Evolutionary conservation across 2,888 invertebrate genomes (phyloP), one percentile per base, ranked within the genome.

Genomic region (Coenonympha arcania): DNA sequence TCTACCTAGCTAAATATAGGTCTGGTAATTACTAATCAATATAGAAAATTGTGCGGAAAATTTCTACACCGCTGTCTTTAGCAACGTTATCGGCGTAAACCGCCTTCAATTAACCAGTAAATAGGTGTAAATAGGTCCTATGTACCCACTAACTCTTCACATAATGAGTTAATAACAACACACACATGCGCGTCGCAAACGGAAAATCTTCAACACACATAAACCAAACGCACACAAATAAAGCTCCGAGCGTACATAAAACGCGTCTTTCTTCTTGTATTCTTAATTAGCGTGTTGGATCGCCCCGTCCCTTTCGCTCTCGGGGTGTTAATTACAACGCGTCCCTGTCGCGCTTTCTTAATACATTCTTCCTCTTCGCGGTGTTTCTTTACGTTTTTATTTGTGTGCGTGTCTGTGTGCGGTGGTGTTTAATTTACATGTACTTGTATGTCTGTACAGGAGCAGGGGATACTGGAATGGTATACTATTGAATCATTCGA

Each of bases 221-320:
- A 73, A 61, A 68, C 62, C 52, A 52, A 56, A 68, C 76, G 41
- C 72, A 69, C 72, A 78, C 79, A 63, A 57, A 48, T 55, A 65
- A 65, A 58, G 75, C 85, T 13, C 84, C 64, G 58, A 62, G 64
- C 68, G 86, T 80, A 84, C 77, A 81, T 85, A 83, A 80, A 81
- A 84, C 76, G 78, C 79, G 88, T 81, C 81, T 89, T 89, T 89
- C 89, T 90, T 89, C 89, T 87, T 81, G 89, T 88, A 89, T 90
- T 89, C 89, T 89, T 90, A 90, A 90, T 90, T 90, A 90, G 89
- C 89, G 88, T 88, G 85, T 76, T 81, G 79, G 69, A 55, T 73
- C 54, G 56, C 46, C 30, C 70, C 56, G 69, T 86, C 88, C 69
- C 77, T 74, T 73, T 88, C 83, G 59, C 71, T 61, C 85, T 36